Conservation (phyloP, 2,888 invertebrate genomes). For the Ichneumoninae sp. region DNA sequence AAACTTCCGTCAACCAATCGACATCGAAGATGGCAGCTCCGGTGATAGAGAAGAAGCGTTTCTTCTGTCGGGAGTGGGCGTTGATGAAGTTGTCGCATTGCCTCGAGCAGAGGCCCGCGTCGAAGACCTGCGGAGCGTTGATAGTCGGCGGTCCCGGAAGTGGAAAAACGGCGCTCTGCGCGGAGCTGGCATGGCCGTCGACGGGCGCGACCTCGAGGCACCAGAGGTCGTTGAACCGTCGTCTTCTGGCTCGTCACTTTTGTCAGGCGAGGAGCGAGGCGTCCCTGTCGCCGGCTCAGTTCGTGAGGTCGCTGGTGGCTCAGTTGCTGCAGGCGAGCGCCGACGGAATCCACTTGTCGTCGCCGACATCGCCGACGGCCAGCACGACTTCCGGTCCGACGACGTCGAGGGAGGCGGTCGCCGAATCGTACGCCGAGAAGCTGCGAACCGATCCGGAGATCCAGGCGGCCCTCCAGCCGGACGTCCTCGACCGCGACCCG, state of each 20-base stretch:
- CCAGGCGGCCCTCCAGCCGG: conserved; percentile 91
- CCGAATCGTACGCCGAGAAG: conserved; percentile 93
- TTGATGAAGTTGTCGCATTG: conserved; percentile 97
- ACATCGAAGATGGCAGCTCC: conserved; percentile 76
- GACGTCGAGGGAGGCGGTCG: conserved; percentile 88
- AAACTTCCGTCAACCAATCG: conserved; percentile 28
- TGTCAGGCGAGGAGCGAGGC: conserved; percentile 94
- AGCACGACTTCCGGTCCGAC: conserved; percentile 85
- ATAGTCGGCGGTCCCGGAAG: conserved; percentile 96
- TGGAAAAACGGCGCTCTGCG: conserved; percentile 96
- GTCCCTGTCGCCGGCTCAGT: conserved; percentile 93
- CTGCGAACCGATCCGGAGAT: conserved; percentile 92
- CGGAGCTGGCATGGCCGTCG: conserved; percentile 91
- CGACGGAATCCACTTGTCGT: conserved; percentile 78
- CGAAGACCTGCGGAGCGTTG: conserved; percentile 94
- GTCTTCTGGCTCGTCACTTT: conserved; percentile 94
- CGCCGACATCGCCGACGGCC: conserved; percentile 80
- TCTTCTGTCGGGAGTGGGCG: conserved; percentile 98
- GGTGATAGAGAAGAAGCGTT: conserved; percentile 88
- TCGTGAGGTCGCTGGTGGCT: conserved; percentile 93
- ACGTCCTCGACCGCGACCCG: conserved; percentile 93
- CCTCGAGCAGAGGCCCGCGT: conserved; percentile 93
- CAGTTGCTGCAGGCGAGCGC: conserved; percentile 89
- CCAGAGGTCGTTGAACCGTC: conserved; percentile 90
- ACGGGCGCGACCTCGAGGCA: conserved; percentile 88